Base-by-base conservation (phyloP, 2,113 vertebrate species). In the Amphilophus citrinellus region DNA sequence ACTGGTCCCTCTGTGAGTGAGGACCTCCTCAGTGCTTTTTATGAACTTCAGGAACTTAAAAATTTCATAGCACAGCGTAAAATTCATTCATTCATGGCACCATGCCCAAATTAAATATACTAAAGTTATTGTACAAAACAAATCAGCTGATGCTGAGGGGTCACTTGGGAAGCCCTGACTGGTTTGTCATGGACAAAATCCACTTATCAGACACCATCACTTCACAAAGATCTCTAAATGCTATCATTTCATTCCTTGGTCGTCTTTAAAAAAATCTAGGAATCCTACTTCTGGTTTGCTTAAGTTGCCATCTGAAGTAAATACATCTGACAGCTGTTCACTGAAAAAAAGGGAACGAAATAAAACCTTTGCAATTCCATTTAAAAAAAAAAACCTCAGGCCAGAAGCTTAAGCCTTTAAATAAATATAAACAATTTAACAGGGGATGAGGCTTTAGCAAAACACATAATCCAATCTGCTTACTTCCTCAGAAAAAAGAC, bases 401-500 rank as follows among this genome's bases (percentile, higher is more conserved):
- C 84, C 76, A 81, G 47, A 61, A 65, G 84, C 80, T 76, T 61
- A 44, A 88, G 82, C 75, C 50, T 87, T 89, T 83, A 86, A 90
- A 90, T 80, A 85, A 91, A 92, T 68, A 91, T 30, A 84, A 94
- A 85, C 79, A 87, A 76, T 90, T 88, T 79, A 82, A 86, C 37
- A 50, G 62, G 10, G 42, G 71, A 82, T 37, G 71, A 90, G 61
- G 85, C 79, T 90, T 88, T 53, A 20, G 57, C 10, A 62, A 80
- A 76, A 77, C 71, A 71, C 84, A 89, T 62, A 87, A 89, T 83
- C 80, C 89, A 85, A 93, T 90, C 91, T 92, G 82, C 87, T 88
- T 81, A 10, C 82, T 77, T 84, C 39, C 61, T 85, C 65, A 17
- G 37, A 84, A 68, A 83, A 73, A 56, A 82, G 37, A 42, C 44